These are phyloP conservation scores for Numenius phaeopus DNA, from an alignment of 2,797 vertebrate species.

Conservation along the genomic window DNA sequence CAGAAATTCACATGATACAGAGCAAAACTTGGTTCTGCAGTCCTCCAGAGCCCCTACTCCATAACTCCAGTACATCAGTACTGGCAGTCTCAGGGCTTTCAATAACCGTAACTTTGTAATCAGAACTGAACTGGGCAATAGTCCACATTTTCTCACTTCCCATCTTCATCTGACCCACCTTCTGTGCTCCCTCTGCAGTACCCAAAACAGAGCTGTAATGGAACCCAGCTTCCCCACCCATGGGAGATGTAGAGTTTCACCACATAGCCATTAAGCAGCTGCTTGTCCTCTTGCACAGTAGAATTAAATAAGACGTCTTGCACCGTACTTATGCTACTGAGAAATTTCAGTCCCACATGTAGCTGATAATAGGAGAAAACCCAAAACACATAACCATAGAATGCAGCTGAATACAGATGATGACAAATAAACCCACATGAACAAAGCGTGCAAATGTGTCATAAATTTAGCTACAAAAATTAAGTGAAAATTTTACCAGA, in stretches of 20 bases:
- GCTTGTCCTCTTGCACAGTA: background rate
- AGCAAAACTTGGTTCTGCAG: background rate
- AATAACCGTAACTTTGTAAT: background rate
- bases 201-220: background rate
- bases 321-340: background rate
- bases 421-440: background rate
- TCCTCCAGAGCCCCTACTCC: background rate
- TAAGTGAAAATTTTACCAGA: background rate
- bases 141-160: background rate
- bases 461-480: background rate
- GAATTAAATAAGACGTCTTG: background rate
- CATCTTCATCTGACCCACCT: background rate
- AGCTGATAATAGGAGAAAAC: background rate
- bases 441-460: background rate
- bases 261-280: background rate
- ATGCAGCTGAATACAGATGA: background rate
- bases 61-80: background rate
- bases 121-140: background rate
- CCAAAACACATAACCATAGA: background rate
- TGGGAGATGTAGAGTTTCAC: constrained; percentile 9
- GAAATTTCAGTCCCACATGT: background rate
- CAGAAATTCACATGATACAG: background rate
- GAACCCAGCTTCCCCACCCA: background rate
- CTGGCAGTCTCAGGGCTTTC: background rate
- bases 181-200: background rate